Conservation (phyloP, 2,113 vertebrate species). For the Xiphophorus maculatus region DNA sequence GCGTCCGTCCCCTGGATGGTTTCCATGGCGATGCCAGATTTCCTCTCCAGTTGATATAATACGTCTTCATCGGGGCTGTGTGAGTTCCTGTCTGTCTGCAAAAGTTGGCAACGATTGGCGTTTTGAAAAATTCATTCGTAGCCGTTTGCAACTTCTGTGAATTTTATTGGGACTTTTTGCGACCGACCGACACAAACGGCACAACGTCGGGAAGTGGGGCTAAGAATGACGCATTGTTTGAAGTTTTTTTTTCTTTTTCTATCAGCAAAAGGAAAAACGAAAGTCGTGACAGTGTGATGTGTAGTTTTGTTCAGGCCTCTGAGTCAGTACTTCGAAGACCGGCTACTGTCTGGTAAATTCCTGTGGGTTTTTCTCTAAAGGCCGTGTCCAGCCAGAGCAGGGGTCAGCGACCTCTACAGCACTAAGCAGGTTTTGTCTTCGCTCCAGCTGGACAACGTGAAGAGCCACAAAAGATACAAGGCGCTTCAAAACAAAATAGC, state of each 20-base stretch:
- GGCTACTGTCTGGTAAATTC: not conserved
- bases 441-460: not conserved
- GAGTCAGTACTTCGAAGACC: too few relatives aligned
- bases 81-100: conserved; percentile 31
- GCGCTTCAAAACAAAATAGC: too few relatives aligned
- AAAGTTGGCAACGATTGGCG: conserved; percentile 37
- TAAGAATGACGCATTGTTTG: not conserved
- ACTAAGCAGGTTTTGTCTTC: too few relatives aligned
- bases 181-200: not conserved
- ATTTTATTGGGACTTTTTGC: not conserved
- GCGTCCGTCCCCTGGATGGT: conserved; percentile 25
- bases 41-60: conserved; percentile 33
- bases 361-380: not conserved
- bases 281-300: too few relatives aligned
- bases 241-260: not conserved
- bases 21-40: conserved; percentile 35
- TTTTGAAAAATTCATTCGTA: not conserved
- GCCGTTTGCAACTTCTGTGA: too few relatives aligned
- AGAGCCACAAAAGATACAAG: too few relatives aligned
- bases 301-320: too few relatives aligned
- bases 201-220: not conserved
- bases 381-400: not conserved
- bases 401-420: not conserved
- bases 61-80: conserved; percentile 17
- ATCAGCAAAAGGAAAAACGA: too few relatives aligned